A percentile compares a stretch with the other conserved stretches of the same genome.
Evolutionary conservation across 2,797 vertebrate genomes (phyloP).

Genomic region (Psittacula derbiana): DNA sequence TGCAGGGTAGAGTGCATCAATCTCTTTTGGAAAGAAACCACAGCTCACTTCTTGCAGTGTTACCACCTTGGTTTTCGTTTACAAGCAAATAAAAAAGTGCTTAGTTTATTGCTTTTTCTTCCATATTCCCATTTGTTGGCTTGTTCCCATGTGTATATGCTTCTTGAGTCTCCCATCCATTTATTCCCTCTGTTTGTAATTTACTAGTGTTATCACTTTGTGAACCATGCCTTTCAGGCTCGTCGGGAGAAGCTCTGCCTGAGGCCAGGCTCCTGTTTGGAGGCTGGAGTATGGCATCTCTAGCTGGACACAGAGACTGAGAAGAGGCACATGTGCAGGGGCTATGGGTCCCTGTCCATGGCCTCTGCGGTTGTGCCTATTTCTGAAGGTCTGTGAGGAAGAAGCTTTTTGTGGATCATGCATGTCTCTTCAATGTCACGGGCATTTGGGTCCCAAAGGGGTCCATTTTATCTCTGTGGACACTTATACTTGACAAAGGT

Average conservation of each 20-base stretch:
- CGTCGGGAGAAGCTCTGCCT: neutral
- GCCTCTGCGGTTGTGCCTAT: neutral
- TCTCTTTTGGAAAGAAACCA: neutral
- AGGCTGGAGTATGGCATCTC: fast-evolving
- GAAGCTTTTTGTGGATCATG: neutral
- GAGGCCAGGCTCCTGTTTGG: neutral
- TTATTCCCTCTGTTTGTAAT: neutral
- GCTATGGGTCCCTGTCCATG: neutral
- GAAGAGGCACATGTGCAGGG: fast-evolving
- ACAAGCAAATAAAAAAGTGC: neutral
- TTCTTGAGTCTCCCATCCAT: neutral
- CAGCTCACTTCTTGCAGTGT: neutral
- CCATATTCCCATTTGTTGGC: neutral
- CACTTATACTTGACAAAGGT: neutral
- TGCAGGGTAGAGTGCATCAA: neutral
- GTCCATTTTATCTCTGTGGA: neutral
- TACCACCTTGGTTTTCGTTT: neutral
- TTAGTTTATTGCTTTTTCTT: neutral
- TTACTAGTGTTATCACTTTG: neutral
- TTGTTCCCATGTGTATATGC: neutral
- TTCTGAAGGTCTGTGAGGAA: neutral
- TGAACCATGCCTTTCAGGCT: neutral
- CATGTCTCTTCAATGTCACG: neutral
- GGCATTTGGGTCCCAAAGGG: neutral
- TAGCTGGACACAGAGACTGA: fast-evolving